phyloP scores from a whole-genome alignment of 2,888 invertebrate species.

The Unio pictorum region DNA sequence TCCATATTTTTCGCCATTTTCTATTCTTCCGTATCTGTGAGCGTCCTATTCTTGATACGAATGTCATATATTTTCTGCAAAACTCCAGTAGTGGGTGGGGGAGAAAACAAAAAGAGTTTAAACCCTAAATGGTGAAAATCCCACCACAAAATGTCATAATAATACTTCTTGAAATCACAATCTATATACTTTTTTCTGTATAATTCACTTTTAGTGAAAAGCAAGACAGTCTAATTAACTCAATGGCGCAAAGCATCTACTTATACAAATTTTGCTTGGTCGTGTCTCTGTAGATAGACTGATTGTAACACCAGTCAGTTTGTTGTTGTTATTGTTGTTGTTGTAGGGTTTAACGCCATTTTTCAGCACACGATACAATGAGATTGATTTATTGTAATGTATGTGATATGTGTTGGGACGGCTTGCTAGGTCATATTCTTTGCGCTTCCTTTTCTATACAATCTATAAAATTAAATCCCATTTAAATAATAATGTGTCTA shows the following conservation, averaged over 20 bases:
- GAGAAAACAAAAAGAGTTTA: conserved; percentile 7
- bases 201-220: background rate
- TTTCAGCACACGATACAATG: too few species aligned
- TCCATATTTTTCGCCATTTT: background rate
- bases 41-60: conserved; percentile 3
- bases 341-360: too few species aligned
- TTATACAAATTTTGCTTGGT: background rate
- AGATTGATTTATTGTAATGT: too few species aligned
- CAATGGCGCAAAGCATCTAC: conserved; percentile 7
- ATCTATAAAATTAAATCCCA: too few species aligned
- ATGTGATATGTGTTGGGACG: too few species aligned
- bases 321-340: too few species aligned
- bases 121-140: conserved; percentile 7
- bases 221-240: conserved; percentile 6
- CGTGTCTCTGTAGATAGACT: background rate
- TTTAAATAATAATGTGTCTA: too few species aligned
- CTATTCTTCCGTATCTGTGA: background rate
- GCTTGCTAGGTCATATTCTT: too few species aligned
- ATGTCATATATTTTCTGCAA: conserved; percentile 1
- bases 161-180: conserved; percentile 1
- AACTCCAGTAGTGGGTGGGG: conserved; percentile 3
- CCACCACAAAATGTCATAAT: conserved; percentile 5
- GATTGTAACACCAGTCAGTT: conserved; percentile 4
- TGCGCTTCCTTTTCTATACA: too few species aligned
- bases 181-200: background rate